These are phyloP conservation scores for Tupaia tana DNA, from an alignment of 2,113 vertebrate genomes.

Conservation along the genomic window DNA sequence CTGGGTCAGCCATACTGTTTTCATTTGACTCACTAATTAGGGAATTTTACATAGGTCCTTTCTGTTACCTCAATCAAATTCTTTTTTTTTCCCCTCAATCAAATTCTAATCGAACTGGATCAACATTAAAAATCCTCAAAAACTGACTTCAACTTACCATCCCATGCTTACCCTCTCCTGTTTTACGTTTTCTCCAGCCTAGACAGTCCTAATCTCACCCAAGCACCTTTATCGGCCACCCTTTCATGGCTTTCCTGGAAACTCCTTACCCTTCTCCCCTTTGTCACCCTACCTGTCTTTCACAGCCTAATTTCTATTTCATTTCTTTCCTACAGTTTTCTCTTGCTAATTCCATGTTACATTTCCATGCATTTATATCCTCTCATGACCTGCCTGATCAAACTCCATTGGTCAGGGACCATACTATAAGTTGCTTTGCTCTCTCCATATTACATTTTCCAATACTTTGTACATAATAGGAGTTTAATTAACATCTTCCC, in stretches of 20 bases:
- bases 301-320: neutral
- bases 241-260: neutral
- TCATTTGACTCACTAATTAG: slow-evolving; percentile 13
- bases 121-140: neutral
- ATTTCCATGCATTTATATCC: neutral
- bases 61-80: neutral
- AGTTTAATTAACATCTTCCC: slow-evolving; percentile 22
- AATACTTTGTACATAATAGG: neutral
- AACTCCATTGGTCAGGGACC: neutral
- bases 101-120: neutral
- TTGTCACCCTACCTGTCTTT: neutral
- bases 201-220: neutral
- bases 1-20: neutral
- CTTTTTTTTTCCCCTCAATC: neutral
- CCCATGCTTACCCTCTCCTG: neutral
- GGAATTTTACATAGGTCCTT: neutral
- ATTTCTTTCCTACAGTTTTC: neutral
- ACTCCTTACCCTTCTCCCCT: neutral
- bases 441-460: neutral
- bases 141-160: neutral
- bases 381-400: neutral
- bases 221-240: neutral
- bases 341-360: neutral
- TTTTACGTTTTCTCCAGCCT: neutral
- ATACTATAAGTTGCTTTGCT: neutral